Evolutionary conservation across 2,113 vertebrate species (phyloP).

Genomic region (Calyptommatus sinebrachiatus): DNA sequence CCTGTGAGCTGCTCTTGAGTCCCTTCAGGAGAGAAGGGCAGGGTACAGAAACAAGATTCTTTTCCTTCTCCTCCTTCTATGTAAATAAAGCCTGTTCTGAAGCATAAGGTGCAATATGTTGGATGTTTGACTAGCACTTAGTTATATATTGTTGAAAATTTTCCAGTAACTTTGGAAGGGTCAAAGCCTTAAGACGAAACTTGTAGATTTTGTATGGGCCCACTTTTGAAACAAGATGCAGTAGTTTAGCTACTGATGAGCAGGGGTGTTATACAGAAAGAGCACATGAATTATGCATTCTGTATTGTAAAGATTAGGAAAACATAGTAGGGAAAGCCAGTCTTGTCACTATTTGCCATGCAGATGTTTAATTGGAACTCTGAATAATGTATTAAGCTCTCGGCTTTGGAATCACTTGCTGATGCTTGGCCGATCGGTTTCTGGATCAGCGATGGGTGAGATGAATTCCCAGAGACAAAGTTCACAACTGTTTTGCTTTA

Average conservation of each 20-base stretch:
- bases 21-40: no score
- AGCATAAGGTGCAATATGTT: neutral
- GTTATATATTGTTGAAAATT: neutral
- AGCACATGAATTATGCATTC: slow-evolving; percentile 11
- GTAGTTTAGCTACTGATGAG: neutral
- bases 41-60: no score
- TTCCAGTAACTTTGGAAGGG: neutral
- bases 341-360: slow-evolving; percentile 35
- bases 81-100: no score
- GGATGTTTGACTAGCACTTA: neutral
- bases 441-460: slow-evolving; percentile 37
- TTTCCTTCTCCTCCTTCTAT: neutral
- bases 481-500: slow-evolving; percentile 25
- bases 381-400: slow-evolving; percentile 44
- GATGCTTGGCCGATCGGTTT: slow-evolving; percentile 31
- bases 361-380: slow-evolving; percentile 44
- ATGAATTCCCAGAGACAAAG: slow-evolving; percentile 17
- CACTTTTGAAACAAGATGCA: slow-evolving; percentile 2
- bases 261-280: slow-evolving; percentile 9
- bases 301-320: slow-evolving; percentile 23
- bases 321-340: neutral
- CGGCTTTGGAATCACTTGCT: slow-evolving; percentile 33
- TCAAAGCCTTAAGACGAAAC: neutral
- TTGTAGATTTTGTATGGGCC: neutral
- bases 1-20: no score